phyloP scores from a whole-genome alignment of 2,888 invertebrate genomes.

The Erebia ligea region DNA sequence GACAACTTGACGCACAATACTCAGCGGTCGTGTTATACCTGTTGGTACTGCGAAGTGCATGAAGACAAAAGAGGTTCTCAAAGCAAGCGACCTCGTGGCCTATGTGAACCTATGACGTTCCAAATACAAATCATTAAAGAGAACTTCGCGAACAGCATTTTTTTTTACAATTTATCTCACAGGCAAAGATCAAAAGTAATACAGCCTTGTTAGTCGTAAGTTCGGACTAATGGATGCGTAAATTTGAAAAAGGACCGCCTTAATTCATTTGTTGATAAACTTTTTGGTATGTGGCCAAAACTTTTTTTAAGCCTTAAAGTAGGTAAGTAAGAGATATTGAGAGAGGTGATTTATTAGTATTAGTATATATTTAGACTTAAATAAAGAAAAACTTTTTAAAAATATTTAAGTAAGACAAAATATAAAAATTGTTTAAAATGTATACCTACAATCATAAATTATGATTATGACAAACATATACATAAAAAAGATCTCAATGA shows the following conservation, averaged over 20 bases:
- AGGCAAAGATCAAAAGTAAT: neutral
- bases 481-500: slow-evolving; percentile 11
- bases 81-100: slow-evolving; percentile 66
- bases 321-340: neutral
- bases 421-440: neutral
- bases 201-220: neutral
- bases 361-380: too few relatives aligned
- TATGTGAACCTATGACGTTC: slow-evolving; percentile 64
- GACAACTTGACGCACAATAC: slow-evolving; percentile 25
- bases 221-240: slow-evolving; percentile 41
- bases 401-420: too few relatives aligned
- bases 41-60: slow-evolving; percentile 56
- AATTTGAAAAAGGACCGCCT: slow-evolving; percentile 54
- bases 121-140: slow-evolving; percentile 61
- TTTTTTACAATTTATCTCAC: slow-evolving; percentile 48
- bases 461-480: slow-evolving; percentile 2
- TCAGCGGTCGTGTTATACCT: slow-evolving; percentile 56
- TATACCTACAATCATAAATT: neutral
- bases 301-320: slow-evolving; percentile 19
- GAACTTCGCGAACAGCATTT: slow-evolving; percentile 46
- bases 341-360: too few relatives aligned
- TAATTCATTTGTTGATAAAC: slow-evolving; percentile 45
- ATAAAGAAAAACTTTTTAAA: too few relatives aligned
- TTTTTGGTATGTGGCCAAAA: slow-evolving; percentile 37
- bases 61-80: slow-evolving; percentile 73